Conservation (phyloP, 2,797 vertebrate genomes). For the Somateria mollissima region DNA sequence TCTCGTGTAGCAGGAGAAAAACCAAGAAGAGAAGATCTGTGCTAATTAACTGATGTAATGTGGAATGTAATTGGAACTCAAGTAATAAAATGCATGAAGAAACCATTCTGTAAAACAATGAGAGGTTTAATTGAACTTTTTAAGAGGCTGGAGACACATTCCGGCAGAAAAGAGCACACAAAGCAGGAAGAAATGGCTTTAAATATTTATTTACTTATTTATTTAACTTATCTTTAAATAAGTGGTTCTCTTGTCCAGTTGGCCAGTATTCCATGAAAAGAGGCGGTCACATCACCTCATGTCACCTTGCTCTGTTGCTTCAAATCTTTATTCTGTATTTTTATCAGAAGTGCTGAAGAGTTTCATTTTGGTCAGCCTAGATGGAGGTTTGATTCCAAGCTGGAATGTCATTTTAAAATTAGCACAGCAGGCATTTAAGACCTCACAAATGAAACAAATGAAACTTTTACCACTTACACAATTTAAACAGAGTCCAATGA, state of each 20-base stretch:
- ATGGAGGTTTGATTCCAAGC: not conserved
- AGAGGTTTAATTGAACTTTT: not conserved
- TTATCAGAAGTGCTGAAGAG: not conserved
- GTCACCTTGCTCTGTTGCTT: not conserved
- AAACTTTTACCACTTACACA: not conserved
- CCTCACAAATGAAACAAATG: not conserved
- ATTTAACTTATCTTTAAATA: not conserved
- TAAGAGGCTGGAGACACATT: not conserved
- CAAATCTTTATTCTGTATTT: not conserved
- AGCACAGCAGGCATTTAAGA: rapidly evolving
- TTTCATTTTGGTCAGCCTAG: not conserved
- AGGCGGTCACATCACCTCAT: not conserved
- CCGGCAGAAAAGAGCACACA: not conserved
- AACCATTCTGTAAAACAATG: not conserved
- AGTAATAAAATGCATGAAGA: not conserved
- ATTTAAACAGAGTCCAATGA: not conserved
- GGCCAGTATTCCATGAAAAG: not conserved
- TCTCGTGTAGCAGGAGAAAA: not conserved
- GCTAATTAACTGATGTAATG: not conserved
- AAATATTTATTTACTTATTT: not conserved
- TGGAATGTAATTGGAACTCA: not conserved
- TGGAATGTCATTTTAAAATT: not conserved
- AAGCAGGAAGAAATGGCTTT: not conserved
- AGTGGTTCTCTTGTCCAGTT: not conserved
- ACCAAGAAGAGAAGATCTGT: not conserved